Evolutionary conservation across 2,113 vertebrate genomes (phyloP), one percentile per base, ranked within the genome.

Genomic region (Rutilus rutilus): DNA sequence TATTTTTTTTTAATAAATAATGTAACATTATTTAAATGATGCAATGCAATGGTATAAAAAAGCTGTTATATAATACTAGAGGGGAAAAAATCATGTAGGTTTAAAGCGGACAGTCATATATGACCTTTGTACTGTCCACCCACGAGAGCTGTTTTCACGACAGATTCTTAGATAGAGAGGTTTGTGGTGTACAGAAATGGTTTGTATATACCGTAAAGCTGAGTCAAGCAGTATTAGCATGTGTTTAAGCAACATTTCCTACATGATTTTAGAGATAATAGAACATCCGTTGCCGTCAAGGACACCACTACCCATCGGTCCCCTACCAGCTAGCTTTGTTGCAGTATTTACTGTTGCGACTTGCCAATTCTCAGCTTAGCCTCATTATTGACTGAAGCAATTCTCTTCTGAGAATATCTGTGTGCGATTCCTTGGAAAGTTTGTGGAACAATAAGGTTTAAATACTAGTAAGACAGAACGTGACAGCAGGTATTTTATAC

Each of bases 121-220:
- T 83, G 82, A 83, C 82, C 82, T 86, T 60, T 80, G 50, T 71
- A 60, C 50, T 1, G 76, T 86, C 77, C 54, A 80, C 78, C 73
- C 25, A 73, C 62, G 12, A 86, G 50, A 80, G 39, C 33, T 86
- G 85, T 80, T 86, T 86, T 59, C 77, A 64, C 36, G 65, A 80
- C 77, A 86, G 67, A 79, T 59, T 73, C 80, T 73, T 83, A 73
- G 84, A 85, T 79, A 85, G 36, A 80, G 64, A 60, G 77, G 85
- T 80, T 86, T 69, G 84, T 79, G 59, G 45, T 85, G 84, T 83
- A 83, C 82, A 83, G 82, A 73, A 59, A 73, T 4, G 77, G 50
- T 80, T 69, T 86, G 85, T 86, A 73, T 86, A 73, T 86, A 86
- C 85, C 52, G 77, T 80, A 86, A 80, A 86, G 82, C 85, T 80